Evolutionary conservation across 2,888 invertebrate species (phyloP).

Genomic region (Panorpa germanica): DNA sequence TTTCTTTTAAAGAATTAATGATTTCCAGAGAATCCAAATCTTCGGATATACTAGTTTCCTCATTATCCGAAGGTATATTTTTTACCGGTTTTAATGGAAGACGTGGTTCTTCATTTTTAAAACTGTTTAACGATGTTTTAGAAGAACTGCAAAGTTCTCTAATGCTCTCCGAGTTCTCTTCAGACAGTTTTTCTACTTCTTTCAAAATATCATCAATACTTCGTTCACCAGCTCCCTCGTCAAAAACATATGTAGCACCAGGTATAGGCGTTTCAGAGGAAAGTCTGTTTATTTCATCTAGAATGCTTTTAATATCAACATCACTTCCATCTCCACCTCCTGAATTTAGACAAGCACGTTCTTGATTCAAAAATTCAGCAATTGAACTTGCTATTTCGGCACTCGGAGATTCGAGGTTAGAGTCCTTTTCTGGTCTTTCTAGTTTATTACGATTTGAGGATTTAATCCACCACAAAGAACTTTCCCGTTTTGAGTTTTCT

Average conservation of each 20-base stretch:
- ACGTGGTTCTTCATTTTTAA: no score
- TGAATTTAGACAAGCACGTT: conserved; percentile 19
- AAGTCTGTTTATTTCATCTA: conserved; percentile 45
- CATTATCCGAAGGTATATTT: neutral
- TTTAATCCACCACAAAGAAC: no score
- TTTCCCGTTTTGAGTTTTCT: no score
- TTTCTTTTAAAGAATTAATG: no score
- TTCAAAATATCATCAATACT: conserved; percentile 36
- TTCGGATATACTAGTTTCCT: conserved; percentile 1
- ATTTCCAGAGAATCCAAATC: conserved; percentile 7
- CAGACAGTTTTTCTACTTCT: conserved; percentile 32
- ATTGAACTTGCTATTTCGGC: conserved; percentile 16
- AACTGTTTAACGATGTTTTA: no score
- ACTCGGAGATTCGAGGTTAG: no score
- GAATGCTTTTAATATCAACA: conserved; percentile 45
- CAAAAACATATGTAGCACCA: conserved; percentile 14
- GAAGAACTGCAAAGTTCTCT: no score
- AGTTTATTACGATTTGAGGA: no score
- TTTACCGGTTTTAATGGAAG: no score
- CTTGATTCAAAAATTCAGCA: conserved; percentile 23
- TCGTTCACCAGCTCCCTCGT: conserved; percentile 24
- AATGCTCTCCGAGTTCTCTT: conserved; percentile 25
- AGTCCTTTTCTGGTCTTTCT: no score
- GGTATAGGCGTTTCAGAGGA: conserved; percentile 19
- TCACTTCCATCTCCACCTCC: conserved; percentile 20